phyloP scores from a whole-genome alignment of 2,888 invertebrate species.

The Napeogenes sylphis region DNA sequence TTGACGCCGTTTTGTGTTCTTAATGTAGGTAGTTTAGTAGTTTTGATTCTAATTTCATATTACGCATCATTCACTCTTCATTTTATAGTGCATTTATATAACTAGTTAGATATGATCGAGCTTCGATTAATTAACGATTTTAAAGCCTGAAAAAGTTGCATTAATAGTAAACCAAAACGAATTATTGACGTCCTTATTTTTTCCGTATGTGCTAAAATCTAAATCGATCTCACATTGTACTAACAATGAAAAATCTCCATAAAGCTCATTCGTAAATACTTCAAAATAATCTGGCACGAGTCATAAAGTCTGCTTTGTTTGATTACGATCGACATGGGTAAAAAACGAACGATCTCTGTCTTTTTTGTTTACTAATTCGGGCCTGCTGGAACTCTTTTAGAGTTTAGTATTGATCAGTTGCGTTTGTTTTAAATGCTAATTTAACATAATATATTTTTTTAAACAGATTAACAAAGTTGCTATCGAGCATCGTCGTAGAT shows the following conservation, averaged over 20 bases:
- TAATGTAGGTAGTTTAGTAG: no score
- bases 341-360: constrained; percentile 10
- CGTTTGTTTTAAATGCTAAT: constrained; percentile 1
- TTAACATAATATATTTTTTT: background rate
- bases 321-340: constrained; percentile 12
- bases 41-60: no score
- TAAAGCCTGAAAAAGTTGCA: background rate
- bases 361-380: constrained; percentile 19
- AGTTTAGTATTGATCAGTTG: background rate
- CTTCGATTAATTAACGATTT: background rate
- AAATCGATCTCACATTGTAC: background rate
- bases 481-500: background rate
- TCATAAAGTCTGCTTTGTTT: constrained; percentile 9
- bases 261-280: constrained; percentile 1
- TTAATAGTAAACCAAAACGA: background rate
- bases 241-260: background rate
- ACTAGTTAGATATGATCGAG: no score
- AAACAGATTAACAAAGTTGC: background rate
- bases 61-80: no score
- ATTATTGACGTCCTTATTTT: background rate
- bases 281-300: constrained; percentile 8
- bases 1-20: no score
- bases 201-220: background rate
- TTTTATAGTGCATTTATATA: no score
- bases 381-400: constrained; percentile 6